phyloP scores from a whole-genome alignment of 2,797 vertebrate genomes.

The Ceryle rudis region DNA sequence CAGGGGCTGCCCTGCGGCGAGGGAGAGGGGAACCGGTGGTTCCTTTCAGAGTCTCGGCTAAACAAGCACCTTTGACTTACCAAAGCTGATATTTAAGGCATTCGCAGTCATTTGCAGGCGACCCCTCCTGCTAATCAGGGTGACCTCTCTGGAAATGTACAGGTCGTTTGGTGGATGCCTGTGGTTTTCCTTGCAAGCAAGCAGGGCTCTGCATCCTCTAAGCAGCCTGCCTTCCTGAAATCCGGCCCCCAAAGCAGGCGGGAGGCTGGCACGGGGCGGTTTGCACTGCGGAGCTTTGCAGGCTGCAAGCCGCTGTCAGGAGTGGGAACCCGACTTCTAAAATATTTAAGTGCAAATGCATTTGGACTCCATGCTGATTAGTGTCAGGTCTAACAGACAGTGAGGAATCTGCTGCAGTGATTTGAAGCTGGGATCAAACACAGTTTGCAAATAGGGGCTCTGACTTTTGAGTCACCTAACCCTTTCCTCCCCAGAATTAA shows the following conservation, averaged over 20 bases:
- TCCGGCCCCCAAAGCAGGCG: neutral
- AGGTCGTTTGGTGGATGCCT: neutral
- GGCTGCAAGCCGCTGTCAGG: neutral
- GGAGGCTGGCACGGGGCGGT: neutral
- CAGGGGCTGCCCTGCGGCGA: neutral
- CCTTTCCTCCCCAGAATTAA: neutral
- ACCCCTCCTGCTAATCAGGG: neutral
- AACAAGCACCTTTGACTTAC: neutral
- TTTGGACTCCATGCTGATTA: conserved; percentile 39
- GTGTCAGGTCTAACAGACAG: conserved; percentile 34
- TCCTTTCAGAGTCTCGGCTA: neutral
- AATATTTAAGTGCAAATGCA: conserved; percentile 56
- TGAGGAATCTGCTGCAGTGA: neutral
- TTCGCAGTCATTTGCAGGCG: neutral
- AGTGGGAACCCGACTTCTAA: conserved; percentile 1
- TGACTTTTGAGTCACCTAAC: neutral
- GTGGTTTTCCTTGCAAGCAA: neutral
- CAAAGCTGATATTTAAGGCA: neutral
- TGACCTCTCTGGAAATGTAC: neutral
- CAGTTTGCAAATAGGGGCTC: neutral
- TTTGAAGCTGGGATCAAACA: neutral
- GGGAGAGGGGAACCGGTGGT: accelerated
- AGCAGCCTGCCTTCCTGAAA: neutral
- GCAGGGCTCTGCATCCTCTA: neutral
- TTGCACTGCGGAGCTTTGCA: neutral